A percentile compares a stretch with the other conserved stretches of the same genome.
phyloP scores from a whole-genome alignment of 1,140 invertebrate species.

The Drosophila suzukii region DNA sequence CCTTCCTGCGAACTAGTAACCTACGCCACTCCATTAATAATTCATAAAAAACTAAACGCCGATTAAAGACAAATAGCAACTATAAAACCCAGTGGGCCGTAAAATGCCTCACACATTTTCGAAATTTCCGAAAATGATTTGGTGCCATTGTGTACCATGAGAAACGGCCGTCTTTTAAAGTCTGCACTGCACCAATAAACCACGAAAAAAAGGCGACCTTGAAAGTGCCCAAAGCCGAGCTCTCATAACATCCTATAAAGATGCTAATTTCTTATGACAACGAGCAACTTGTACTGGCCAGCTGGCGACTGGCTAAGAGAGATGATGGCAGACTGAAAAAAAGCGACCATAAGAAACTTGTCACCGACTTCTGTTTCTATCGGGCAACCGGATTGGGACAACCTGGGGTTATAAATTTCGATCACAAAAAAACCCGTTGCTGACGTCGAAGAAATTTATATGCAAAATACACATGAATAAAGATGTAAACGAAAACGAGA shows the following conservation, averaged over 20 bases:
- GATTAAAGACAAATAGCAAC: conserved; percentile 7
- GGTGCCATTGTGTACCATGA: conserved; percentile 4
- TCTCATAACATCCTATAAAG: conserved; percentile 49
- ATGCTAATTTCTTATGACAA: conserved; percentile 75
- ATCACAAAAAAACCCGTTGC: conserved; percentile 64
- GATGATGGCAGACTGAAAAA: conserved; percentile 31
- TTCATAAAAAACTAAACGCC: conserved; percentile 25
- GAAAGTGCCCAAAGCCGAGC: conserved; percentile 46
- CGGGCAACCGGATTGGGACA: conserved; percentile 61
- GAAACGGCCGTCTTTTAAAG: not conserved
- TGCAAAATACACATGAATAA: conserved; percentile 40
- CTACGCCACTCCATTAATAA: conserved; percentile 25
- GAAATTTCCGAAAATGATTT: not conserved
- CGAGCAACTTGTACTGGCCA: conserved; percentile 39
- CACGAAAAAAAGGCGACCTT: conserved; percentile 44
- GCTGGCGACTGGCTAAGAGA: conserved; percentile 25
- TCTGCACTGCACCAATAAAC: conserved; percentile 31
- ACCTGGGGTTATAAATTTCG: conserved; percentile 55
- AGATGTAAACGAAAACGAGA: conserved; percentile 77
- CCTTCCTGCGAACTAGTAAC: conserved; percentile 39
- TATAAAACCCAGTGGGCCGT: conserved; percentile 24
- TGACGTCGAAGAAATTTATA: conserved; percentile 73
- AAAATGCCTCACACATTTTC: conserved; percentile 6
- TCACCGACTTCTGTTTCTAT: conserved; percentile 56
- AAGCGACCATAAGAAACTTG: conserved; percentile 20